Evolutionary conservation across 2,113 vertebrate species (phyloP), one percentile per base, ranked within the genome.

Genomic region (Mormyrus iriodes): DNA sequence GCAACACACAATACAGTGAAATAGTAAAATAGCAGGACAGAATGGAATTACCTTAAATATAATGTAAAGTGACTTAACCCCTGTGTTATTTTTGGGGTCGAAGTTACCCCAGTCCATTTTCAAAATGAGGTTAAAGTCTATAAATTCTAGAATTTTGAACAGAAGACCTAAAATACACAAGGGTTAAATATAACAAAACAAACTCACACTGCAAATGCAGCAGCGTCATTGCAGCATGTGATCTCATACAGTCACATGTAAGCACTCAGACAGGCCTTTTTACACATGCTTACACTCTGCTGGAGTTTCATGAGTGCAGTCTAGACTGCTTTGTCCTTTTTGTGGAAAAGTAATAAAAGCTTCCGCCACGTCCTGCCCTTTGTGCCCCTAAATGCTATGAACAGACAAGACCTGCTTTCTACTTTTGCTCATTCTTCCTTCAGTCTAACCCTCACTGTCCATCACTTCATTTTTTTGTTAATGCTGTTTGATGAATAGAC

Each of bases 401-500:
- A 53, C 46, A 35, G 49, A 21, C 3, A 8, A 51, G 24, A 61
- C 53, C 21, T 86, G 85, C 12, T 9, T 46, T 61, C 48, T 65
- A 2, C 73, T 21, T 10, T 35, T 65, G 27, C 21, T 44, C 48
- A 88, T 19, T 58, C 69, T 69, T 84, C 39, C 61, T 76, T 35
- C 90, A 52, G 24, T 79, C 51, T 91, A 48, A 49, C 46, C 39
- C 35, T 86, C 73, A 79, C 24, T 85, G 7, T 82, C 46, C 17
- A 27, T 51, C 42, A 85, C 87, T 55, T 85, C 27, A 17, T n/a
- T 55, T 39, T 39, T 73, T 85, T 69, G 46, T 65, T 48, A 44
- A 89, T 83, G 7, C 35, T n/a, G n/a, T 27, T 85, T 39, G 61
- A 39, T 91, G 88, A 92, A 92, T 92, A 42, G 92, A 91, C 1